Evolutionary conservation across 2,888 invertebrate species (phyloP), one percentile per base, ranked within the genome.

Genomic region (Tiliacea citrago): DNA sequence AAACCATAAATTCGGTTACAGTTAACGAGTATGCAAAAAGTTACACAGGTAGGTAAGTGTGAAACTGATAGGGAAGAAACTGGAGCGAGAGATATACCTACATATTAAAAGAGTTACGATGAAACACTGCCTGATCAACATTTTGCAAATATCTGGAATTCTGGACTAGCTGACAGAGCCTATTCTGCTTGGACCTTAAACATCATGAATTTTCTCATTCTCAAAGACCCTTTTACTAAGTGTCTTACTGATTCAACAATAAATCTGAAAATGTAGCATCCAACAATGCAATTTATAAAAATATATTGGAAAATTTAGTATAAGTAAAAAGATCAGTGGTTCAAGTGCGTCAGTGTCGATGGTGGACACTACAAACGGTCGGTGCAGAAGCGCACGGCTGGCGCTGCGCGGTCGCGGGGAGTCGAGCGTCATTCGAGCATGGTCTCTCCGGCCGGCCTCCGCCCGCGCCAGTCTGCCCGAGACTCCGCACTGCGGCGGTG

Each of bases 401-500:
- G 71, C 82, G 76, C 77, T 85, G 75, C 84, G 84, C 82, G 85
- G 82, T 57, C 80, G 84, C 82, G 75, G 79, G 73, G 78, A 73
- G 75, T 60, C 73, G 73, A 74, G 86, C 88, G 86, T 85, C 83
- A 84, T 77, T 88, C 88, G 83, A 90, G 88, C 91, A 87, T 89
- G 88, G 88, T 84, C 89, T 83, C 83, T 82, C 84, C 74, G 75
- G 75, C 86, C 83, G 85, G 83, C 83, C 84, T 79, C 86, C 86
- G 84, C 85, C 86, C 89, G 85, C 91, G 92, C 88, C 95, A 96
- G 96, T 96, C 91, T 88, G 88, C 85, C 90, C 91, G 90, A 92
- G 90, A 91, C 94, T 92, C 94, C 94, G 95, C 95, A 94, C 91
- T 94, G 95, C 94, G 95, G 90, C 93, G 95, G 95, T 94, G 88